Evolutionary conservation across 1,140 invertebrate genomes (phyloP).

Genomic region (Drosophila saltans): DNA sequence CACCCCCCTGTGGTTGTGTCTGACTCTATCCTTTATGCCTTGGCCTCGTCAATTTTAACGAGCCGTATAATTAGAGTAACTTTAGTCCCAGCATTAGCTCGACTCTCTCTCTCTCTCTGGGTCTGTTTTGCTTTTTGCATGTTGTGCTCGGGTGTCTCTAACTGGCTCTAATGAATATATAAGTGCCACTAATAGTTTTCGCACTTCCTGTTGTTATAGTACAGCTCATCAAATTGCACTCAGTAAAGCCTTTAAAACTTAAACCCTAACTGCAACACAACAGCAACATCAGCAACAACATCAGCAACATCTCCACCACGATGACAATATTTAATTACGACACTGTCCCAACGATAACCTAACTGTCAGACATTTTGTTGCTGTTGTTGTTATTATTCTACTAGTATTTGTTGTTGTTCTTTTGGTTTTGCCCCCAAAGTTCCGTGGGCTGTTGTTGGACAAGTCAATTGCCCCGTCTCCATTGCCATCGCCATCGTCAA

Average conservation of each 20-base stretch:
- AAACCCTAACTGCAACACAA: slow-evolving; percentile 35
- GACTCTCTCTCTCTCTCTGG: background rate
- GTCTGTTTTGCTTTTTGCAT: slow-evolving; percentile 18
- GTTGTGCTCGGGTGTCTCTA: slow-evolving; percentile 67
- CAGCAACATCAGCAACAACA: slow-evolving; percentile 20
- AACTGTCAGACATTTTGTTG: slow-evolving; percentile 40
- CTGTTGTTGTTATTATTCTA: background rate
- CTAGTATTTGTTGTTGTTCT: background rate
- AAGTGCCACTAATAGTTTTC: slow-evolving; percentile 81
- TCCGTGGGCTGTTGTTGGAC: slow-evolving; percentile 43
- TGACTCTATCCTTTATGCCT: background rate
- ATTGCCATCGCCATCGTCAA: slow-evolving; percentile 11
- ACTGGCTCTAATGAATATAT: slow-evolving; percentile 81
- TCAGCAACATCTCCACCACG: slow-evolving; percentile 34
- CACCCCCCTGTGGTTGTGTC: no score
- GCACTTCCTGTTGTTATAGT: slow-evolving; percentile 70
- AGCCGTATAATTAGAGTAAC: slow-evolving; percentile 68
- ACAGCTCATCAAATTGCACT: slow-evolving; percentile 62
- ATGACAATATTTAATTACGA: slow-evolving; percentile 80
- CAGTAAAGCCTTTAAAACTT: slow-evolving; percentile 23
- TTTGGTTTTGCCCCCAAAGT: slow-evolving; percentile 11
- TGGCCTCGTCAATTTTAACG: slow-evolving; percentile 19
- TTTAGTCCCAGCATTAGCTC: slow-evolving; percentile 25
- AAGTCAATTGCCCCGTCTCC: slow-evolving; percentile 55
- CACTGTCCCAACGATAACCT: slow-evolving; percentile 44